Evolutionary conservation across 2,888 invertebrate species (phyloP).

Genomic region (Esperia sulphurella): DNA sequence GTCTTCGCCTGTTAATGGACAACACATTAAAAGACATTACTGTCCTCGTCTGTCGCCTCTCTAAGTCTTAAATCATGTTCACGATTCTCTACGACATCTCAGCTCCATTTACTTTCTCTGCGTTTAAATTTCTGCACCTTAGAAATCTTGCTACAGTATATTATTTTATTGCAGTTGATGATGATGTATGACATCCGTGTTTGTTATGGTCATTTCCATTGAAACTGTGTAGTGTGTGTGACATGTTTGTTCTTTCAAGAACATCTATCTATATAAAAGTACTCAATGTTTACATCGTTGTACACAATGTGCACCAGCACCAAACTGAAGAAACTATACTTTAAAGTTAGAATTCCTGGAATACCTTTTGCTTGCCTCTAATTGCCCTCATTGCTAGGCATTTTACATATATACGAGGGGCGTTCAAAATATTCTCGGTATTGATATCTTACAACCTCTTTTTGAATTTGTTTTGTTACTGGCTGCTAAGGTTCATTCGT

Average conservation of each 20-base stretch:
- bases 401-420: no score
- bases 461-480: no score
- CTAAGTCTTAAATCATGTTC: slow-evolving; percentile 7
- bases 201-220: background rate
- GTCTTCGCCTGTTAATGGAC: background rate
- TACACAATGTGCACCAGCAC: no score
- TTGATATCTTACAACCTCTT: no score
- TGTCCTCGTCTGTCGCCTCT: background rate
- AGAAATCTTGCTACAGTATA: background rate
- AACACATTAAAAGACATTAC: background rate
- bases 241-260: background rate
- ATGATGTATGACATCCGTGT: background rate
- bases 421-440: no score
- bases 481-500: no score
- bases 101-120: background rate
- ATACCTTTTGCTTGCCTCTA: no score
- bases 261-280: no score
- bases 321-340: no score
- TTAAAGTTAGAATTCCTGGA: no score
- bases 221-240: background rate
- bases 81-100: background rate
- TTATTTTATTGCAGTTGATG: background rate
- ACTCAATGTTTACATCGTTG: no score
- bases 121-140: background rate
- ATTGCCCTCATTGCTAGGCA: no score